phyloP scores from a whole-genome alignment of 2,888 invertebrate genomes.

The Agrochola lota region DNA sequence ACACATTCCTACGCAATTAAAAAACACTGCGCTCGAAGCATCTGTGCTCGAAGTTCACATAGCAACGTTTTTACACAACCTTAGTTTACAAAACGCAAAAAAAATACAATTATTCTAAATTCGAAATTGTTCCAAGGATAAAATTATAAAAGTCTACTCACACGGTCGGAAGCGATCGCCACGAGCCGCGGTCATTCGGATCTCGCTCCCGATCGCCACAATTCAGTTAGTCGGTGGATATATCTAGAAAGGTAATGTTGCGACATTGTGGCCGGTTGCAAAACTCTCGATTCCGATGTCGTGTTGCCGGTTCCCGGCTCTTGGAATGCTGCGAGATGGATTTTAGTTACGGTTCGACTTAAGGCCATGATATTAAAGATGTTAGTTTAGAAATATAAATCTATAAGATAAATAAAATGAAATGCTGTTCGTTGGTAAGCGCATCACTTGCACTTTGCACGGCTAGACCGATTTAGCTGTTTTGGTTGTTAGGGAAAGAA shows the following conservation, averaged over 20 bases:
- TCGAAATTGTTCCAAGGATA: slow-evolving; percentile 44
- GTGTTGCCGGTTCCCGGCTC: slow-evolving; percentile 47
- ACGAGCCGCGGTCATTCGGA: slow-evolving; percentile 64
- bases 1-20: neutral
- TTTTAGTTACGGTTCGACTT: slow-evolving; percentile 15
- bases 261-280: slow-evolving; percentile 50
- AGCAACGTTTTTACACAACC: neutral
- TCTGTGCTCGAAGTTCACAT: neutral
- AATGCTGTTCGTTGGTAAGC: no score
- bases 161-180: slow-evolving; percentile 58
- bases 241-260: slow-evolving; percentile 64
- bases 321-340: slow-evolving; percentile 37
- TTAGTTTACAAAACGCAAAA: neutral
- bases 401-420: no score
- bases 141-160: slow-evolving; percentile 22
- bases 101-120: slow-evolving; percentile 2
- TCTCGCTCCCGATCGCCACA: slow-evolving; percentile 56
- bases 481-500: no score
- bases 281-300: slow-evolving; percentile 56
- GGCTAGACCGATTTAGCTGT: no score
- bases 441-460: no score
- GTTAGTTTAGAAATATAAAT: no score
- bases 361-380: neutral
- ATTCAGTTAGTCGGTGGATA: slow-evolving; percentile 52
- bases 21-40: neutral